Evolutionary conservation across 2,113 vertebrate species (phyloP), one percentile per base, ranked within the genome.

Genomic region (Zootoca vivipara): DNA sequence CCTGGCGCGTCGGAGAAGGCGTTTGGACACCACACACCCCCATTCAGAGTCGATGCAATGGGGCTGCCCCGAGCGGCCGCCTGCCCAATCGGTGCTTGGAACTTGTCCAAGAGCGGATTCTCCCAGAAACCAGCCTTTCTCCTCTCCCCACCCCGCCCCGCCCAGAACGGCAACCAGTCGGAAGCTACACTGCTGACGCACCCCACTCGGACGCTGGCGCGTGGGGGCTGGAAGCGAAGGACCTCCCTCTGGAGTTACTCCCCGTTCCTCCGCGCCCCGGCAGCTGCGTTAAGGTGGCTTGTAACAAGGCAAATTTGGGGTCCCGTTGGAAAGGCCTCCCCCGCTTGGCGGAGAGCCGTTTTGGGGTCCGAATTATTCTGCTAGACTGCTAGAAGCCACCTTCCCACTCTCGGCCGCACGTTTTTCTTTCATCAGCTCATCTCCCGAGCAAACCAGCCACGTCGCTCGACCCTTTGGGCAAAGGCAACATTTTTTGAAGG

Each of bases 271-370:
- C 98, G 98, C 98, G 97, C 98, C 97, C 97, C 97, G 98, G 98
- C 96, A 96, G 93, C 93, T 96, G 98, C 98, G 98, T 98, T 52
- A 99, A 99, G 99, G 98, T 98, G 98, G 98, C 98, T 98, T 99
- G 98, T 98, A 99, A 99, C 98, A 98, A 95, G 94, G 96, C 92
- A 90, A n/a, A 96, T 96, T 95, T 94, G 85, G 96, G n/a, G 81
- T 52, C 30, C 74, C 95, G 96, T 90, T 94, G 93, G 90, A 93
- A 96, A 95, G 94, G n/a, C n/a, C n/a, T n/a, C 93, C 56, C 94
- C 91, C 96, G 96, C 95, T 75, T 94, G 92, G 96, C 95, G 96
- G 95, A 97, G 94, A 96, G 94, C 96, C 94, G 94, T 96, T 94
- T 95, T 94, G 96, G 92, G 93, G 78, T 95, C 97, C 95, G 42